phyloP scores from a whole-genome alignment of 2,888 invertebrate genomes.

The Fissipunctia ypsillon region DNA sequence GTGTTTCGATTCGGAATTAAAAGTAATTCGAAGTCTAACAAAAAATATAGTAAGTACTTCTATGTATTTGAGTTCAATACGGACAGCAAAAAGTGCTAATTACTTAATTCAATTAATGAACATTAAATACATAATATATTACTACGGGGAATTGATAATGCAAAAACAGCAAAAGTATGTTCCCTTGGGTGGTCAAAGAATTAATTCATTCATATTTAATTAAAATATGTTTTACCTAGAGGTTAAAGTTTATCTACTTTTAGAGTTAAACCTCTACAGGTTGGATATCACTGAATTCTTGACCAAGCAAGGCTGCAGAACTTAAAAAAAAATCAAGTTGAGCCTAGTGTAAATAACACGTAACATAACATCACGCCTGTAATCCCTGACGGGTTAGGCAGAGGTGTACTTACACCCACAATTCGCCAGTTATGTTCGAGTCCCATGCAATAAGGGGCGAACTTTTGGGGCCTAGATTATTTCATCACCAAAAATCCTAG shows the following conservation, averaged over 20 bases:
- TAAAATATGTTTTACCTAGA: neutral
- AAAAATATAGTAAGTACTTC: constrained; percentile 39
- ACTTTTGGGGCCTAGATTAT: too few species aligned
- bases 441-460: too few species aligned
- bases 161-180: constrained; percentile 22
- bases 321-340: too few species aligned
- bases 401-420: too few species aligned
- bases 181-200: neutral
- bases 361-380: too few species aligned
- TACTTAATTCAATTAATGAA: constrained; percentile 66
- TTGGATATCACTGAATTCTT: too few species aligned
- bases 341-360: too few species aligned
- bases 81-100: constrained; percentile 61
- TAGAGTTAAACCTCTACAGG: neutral
- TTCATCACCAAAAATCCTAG: too few species aligned
- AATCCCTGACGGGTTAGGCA: too few species aligned
- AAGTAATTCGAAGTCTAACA: constrained; percentile 44
- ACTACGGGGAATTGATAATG: constrained; percentile 9
- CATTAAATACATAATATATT: constrained; percentile 38
- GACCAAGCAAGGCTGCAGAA: too few species aligned
- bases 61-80: constrained; percentile 29
- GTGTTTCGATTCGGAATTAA: constrained; percentile 57
- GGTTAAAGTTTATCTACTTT: too few species aligned
- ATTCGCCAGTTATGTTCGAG: too few species aligned
- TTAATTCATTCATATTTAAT: neutral